phyloP scores from a whole-genome alignment of 2,888 invertebrate genomes.

The Agonopterix heracliana region DNA sequence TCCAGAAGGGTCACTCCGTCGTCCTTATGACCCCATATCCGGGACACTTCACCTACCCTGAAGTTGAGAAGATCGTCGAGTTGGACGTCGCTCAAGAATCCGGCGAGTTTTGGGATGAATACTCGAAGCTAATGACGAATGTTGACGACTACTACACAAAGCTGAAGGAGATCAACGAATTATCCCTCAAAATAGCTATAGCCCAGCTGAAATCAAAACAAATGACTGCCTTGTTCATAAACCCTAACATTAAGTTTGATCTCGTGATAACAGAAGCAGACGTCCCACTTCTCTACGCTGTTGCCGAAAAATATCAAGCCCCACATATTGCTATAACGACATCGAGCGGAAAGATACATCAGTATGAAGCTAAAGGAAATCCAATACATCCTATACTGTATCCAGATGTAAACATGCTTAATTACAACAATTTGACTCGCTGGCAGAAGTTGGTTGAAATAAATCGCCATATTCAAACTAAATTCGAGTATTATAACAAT shows the following conservation, averaged over 20 bases:
- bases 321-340: slow-evolving; percentile 73
- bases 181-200: slow-evolving; percentile 49
- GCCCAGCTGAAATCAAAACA: slow-evolving; percentile 58
- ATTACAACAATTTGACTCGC: slow-evolving; percentile 46
- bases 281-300: slow-evolving; percentile 62
- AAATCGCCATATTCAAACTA: slow-evolving; percentile 45
- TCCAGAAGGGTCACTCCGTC: slow-evolving; percentile 48
- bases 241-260: slow-evolving; percentile 70
- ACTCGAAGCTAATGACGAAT: slow-evolving; percentile 42
- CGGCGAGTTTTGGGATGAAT: slow-evolving; percentile 53
- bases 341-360: slow-evolving; percentile 60
- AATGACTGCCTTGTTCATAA: slow-evolving; percentile 53
- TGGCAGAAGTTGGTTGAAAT: slow-evolving; percentile 54
- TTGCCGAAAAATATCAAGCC: slow-evolving; percentile 70
- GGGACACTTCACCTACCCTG: slow-evolving; percentile 51
- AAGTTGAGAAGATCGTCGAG: slow-evolving; percentile 51
- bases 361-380: slow-evolving; percentile 70
- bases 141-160: slow-evolving; percentile 53
- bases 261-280: slow-evolving; percentile 74
- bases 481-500: slow-evolving; percentile 51
- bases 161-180: slow-evolving; percentile 44
- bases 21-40: slow-evolving; percentile 66
- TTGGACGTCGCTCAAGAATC: slow-evolving; percentile 57
- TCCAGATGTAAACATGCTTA: slow-evolving; percentile 64
- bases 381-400: slow-evolving; percentile 69